A percentile compares a stretch with the other conserved stretches of the same genome.
phyloP scores from a whole-genome alignment of 2,888 invertebrate genomes.

The Argyra leucocephala region DNA sequence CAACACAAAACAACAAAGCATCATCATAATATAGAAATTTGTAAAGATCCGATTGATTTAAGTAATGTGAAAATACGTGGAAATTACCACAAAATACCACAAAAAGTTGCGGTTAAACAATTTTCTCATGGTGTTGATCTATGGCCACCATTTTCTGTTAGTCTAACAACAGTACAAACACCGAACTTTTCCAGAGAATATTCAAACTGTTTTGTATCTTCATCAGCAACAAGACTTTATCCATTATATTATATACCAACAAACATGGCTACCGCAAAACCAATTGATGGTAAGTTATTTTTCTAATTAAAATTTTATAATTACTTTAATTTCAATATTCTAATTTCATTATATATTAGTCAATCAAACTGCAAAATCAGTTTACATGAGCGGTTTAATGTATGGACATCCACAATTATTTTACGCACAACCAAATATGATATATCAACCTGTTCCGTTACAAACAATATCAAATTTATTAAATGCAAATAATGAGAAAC shows the following conservation, averaged over 20 bases:
- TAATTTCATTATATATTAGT: conserved; percentile 17
- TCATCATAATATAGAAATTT: conserved; percentile 37
- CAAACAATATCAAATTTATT: conserved; percentile 36
- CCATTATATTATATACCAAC: conserved; percentile 53
- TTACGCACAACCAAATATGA: conserved; percentile 49
- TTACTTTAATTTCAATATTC: too few relatives aligned
- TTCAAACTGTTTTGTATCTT: conserved; percentile 34
- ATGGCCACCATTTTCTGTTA: conserved; percentile 54
- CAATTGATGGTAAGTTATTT: conserved; percentile 12
- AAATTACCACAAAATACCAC: conserved; percentile 26
- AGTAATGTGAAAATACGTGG: conserved; percentile 24
- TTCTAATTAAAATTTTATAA: neutral
- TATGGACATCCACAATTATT: conserved; percentile 50
- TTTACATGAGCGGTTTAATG: conserved; percentile 52
- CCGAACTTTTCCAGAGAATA: conserved; percentile 28
- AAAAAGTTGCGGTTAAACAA: conserved; percentile 23
- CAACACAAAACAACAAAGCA: conserved; percentile 49
- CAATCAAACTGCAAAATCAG: conserved; percentile 21
- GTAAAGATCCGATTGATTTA: conserved; percentile 22
- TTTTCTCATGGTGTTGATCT: conserved; percentile 43
- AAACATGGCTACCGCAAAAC: conserved; percentile 30
- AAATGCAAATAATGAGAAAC: conserved; percentile 1
- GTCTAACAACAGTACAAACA: conserved; percentile 38
- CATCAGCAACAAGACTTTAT: conserved; percentile 43
- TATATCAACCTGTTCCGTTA: conserved; percentile 52